Base-by-base conservation (phyloP, 2,113 vertebrate species). In the Nansenia antarctica region DNA sequence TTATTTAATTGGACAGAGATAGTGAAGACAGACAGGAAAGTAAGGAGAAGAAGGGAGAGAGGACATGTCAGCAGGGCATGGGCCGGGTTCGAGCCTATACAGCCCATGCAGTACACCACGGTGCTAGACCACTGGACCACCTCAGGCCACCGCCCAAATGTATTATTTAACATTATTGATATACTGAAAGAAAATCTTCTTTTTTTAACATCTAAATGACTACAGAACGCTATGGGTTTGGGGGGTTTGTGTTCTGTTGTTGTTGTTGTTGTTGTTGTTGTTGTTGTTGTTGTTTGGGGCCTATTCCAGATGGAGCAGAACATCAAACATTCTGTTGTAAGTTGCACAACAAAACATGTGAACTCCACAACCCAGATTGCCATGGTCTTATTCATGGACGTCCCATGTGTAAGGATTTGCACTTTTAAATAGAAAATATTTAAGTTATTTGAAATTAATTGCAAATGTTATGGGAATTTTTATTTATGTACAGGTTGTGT, bases 351-450 rank as follows among this genome's bases (percentile, higher is more conserved):
- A 74, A 68, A 78, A 71, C 54, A 79, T 62, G 64, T 82, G 79
- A 77, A 68, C 77, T 75, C 67, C 73, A 31, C 37, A 61, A 34
- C 47, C 39, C 47, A 45, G 52, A 76, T 83, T 53, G 42, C 81
- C 75, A 75, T 76, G 76, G 77, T 90, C 79, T 86, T 80, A 78
- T 73, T 83, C 45, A 49, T 49, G 45, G 45, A 49, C 45, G n/a
- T 49, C 80, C 82, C 84, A 83, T 72, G 45, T 83, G 47, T 85
- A 81, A 81, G 85, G 88, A 91, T 90, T 92, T 93, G 92, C 92
- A 93, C 92, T 93, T 92, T 93, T 90, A 88, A 89, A 86, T 86
- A 90, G 82, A 88, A 89, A 88, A 81, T 87, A 92, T 92, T 92
- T 92, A 92, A 93, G 88, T 93, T 92, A 93, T 93, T 93, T 81